Base-by-base conservation (phyloP, 2,113 vertebrate species). In the Aldabrachelys gigantea region DNA sequence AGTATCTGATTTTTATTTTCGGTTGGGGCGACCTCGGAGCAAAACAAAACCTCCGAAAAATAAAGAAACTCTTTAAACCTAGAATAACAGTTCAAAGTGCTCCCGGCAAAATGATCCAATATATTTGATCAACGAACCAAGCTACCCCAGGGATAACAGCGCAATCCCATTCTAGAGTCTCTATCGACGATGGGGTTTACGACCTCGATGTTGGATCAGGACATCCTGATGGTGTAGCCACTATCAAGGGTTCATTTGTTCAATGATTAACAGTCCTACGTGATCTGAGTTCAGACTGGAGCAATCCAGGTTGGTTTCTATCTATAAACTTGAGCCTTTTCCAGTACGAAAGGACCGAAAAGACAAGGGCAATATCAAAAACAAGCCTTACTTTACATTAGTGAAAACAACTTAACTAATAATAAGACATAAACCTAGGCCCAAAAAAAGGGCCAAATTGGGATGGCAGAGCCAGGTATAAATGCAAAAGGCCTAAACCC, bases 11-110 rank as follows among this genome's bases (percentile, higher is more conserved):
- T 84, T 2, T 21, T 84, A 81, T 91, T 93, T 97, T 97, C 25
- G 90, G 52, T 94, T 98, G 49, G 92, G 80, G 92, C 65, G 52
- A 97, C 93, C 91, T 89, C 72, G 94, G 95, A 94, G 12, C 75
- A 29, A 93, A 93, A 25, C 17, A 47, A 54, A 87, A 0, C 80
- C 79, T 93, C 89, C 79, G 69, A 91, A 89, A 25, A 41, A 41
- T 41, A 47, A 4, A 2, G 62, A n/a, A 21, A 52, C 24, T 27
- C 47, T 47, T 1, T 12, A 49, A 52, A 82, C 62, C 1, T 59
- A 93, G 94, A 95, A 14, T 27, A 1, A 96, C 94, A 7, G 8
- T 1, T 80, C 13, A 72, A 83, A 41, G 82, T 91, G 3, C 11
- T 13, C 41, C 52, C 0, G 29, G 89, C 2, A 54, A 84, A 85